These are phyloP conservation scores for Seriola aureovittata DNA, from an alignment of 2,113 vertebrate species.

Conservation along the genomic window DNA sequence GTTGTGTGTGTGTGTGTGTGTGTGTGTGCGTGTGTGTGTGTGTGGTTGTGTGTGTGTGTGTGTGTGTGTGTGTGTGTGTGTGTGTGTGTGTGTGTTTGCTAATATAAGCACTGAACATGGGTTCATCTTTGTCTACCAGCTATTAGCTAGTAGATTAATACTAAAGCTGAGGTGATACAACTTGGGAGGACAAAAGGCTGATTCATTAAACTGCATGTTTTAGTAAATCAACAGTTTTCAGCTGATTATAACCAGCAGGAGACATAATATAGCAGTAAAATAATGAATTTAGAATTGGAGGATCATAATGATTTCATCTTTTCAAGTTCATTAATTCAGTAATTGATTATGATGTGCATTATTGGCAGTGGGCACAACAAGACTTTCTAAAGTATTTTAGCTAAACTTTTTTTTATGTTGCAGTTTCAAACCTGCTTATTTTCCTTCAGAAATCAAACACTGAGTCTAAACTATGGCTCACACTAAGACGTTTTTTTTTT, in stretches of 20 bases:
- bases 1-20: background rate
- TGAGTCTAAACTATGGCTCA: background rate
- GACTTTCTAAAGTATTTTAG: background rate
- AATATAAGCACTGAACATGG: background rate
- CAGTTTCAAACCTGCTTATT: background rate
- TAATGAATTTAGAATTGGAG: background rate
- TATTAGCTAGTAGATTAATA: background rate
- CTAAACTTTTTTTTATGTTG: background rate
- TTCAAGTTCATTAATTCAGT: background rate
- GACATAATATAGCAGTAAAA: background rate
- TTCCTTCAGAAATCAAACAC: background rate
- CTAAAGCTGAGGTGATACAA: background rate
- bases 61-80: constrained; percentile 1
- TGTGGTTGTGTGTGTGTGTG: background rate
- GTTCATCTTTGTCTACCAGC: background rate
- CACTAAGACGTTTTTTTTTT: background rate
- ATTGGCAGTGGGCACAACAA: background rate
- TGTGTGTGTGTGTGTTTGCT: background rate
- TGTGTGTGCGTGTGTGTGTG: background rate
- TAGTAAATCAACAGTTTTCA: background rate
- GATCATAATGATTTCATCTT: background rate
- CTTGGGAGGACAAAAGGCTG: background rate
- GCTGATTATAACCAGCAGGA: background rate
- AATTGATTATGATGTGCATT: background rate
- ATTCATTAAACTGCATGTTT: background rate